Conservation (phyloP, 2,888 invertebrate genomes). For the Pachliopta kotzebuea region DNA sequence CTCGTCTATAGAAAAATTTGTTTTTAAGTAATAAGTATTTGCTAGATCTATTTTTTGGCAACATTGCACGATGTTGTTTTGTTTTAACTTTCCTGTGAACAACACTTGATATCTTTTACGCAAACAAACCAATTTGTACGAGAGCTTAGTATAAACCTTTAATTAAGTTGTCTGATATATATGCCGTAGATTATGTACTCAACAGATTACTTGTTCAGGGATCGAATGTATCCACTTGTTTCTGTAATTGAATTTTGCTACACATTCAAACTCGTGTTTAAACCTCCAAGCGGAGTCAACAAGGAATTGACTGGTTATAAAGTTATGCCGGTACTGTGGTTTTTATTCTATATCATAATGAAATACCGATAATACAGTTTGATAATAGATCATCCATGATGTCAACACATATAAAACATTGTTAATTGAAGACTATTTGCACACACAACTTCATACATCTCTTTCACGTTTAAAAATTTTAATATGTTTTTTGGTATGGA, state of each 20-base stretch:
- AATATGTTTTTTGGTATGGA: no score
- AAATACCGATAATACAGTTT: neutral
- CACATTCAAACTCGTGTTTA: neutral
- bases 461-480: no score
- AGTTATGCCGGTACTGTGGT: neutral
- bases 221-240: constrained; percentile 5
- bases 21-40: no score
- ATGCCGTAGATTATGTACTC: constrained; percentile 9
- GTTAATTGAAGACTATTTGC: no score
- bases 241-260: neutral
- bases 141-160: constrained; percentile 14
- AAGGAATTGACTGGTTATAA: neutral
- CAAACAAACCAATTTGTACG: constrained; percentile 15
- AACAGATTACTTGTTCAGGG: constrained; percentile 3
- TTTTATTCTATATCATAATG: neutral
- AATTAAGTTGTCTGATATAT: constrained; percentile 17
- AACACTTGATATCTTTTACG: constrained; percentile 13
- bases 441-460: no score
- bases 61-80: neutral
- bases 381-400: no score
- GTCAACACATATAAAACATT: no score
- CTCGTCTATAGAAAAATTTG: no score
- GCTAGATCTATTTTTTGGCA: no score
- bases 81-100: constrained; percentile 9
- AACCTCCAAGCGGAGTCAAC: neutral